A percentile compares a stretch with the other conserved stretches of the same genome.
These are phyloP conservation scores for Drosophila affinis DNA, from an alignment of 2,888 invertebrate species.

Conservation along the genomic window DNA sequence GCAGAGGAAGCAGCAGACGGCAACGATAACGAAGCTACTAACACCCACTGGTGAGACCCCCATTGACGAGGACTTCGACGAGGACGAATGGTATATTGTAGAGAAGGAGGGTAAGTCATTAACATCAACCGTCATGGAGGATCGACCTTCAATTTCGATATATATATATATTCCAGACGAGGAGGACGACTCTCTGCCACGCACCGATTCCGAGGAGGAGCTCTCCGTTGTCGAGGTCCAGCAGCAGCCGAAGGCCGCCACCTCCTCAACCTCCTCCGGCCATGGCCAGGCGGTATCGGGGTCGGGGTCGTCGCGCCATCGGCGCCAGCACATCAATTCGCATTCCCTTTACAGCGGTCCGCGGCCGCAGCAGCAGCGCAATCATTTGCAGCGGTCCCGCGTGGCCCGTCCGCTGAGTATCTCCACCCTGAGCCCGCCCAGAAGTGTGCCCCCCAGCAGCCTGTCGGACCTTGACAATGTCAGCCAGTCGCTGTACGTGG, in stretches of 20 bases:
- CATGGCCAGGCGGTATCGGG: slow-evolving; percentile 14
- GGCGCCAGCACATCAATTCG: slow-evolving; percentile 76
- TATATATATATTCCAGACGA: slow-evolving; percentile 59
- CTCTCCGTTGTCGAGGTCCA: slow-evolving; percentile 76
- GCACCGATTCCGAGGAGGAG: slow-evolving; percentile 82
- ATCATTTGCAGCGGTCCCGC: slow-evolving; percentile 71
- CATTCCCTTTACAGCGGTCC: slow-evolving; percentile 81
- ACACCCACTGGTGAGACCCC: slow-evolving; percentile 59
- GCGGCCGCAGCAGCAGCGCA: slow-evolving; percentile 81
- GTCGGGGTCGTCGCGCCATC: slow-evolving; percentile 48
- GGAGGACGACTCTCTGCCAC: slow-evolving; percentile 78
- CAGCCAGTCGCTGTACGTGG: slow-evolving; percentile 76
- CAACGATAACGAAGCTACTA: slow-evolving; percentile 66
- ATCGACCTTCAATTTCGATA: background rate
- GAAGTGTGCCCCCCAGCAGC: slow-evolving; percentile 53
- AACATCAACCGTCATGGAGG: background rate
- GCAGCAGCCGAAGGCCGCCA: slow-evolving; percentile 25
- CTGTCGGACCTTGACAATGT: slow-evolving; percentile 58
- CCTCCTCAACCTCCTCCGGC: slow-evolving; percentile 11
- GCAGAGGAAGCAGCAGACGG: slow-evolving; percentile 55
- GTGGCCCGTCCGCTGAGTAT: slow-evolving; percentile 65
- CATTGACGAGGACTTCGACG: slow-evolving; percentile 79
- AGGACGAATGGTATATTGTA: slow-evolving; percentile 86
- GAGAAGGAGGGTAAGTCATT: slow-evolving; percentile 83
- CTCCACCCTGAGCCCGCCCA: slow-evolving; percentile 74